Evolutionary conservation across 2,113 vertebrate species (phyloP).

Genomic region (Sebastes schlegelii): DNA sequence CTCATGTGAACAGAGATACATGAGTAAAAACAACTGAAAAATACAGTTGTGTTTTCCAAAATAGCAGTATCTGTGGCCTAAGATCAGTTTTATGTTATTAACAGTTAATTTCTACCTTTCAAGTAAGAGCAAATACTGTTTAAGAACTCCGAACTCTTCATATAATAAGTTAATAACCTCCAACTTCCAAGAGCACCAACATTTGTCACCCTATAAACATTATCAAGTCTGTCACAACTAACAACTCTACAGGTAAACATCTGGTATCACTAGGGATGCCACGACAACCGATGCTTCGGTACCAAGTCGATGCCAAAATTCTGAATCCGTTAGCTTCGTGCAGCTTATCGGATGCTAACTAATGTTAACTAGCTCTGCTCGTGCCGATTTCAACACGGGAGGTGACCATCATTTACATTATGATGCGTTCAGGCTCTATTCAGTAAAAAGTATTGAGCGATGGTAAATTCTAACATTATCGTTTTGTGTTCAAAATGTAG

Average conservation of each 20-base stretch:
- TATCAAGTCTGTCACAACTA: neutral
- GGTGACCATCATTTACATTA: too few relatives aligned
- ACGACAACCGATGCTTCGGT: too few relatives aligned
- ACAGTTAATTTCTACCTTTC: neutral
- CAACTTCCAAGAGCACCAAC: slow-evolving; percentile 3
- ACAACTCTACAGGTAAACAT: slow-evolving; percentile 1
- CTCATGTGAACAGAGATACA: neutral
- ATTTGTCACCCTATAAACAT: neutral
- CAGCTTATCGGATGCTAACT: too few relatives aligned
- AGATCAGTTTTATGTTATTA: neutral
- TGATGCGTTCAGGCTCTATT: too few relatives aligned
- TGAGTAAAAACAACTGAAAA: neutral
- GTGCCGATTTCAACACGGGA: too few relatives aligned
- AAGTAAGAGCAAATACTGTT: slow-evolving; percentile 21
- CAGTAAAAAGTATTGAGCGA: too few relatives aligned
- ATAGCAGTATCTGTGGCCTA: neutral
- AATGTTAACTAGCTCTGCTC: too few relatives aligned
- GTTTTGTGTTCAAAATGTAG: too few relatives aligned
- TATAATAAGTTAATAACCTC: neutral
- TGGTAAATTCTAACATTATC: too few relatives aligned
- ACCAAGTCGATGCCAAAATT: too few relatives aligned
- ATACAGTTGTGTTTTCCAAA: neutral
- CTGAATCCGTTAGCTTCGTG: too few relatives aligned
- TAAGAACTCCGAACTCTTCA: slow-evolving; percentile 15
- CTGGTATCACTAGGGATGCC: neutral